phyloP scores from a whole-genome alignment of 2,888 invertebrate genomes.

The Dryocosmus kuriphilus region DNA sequence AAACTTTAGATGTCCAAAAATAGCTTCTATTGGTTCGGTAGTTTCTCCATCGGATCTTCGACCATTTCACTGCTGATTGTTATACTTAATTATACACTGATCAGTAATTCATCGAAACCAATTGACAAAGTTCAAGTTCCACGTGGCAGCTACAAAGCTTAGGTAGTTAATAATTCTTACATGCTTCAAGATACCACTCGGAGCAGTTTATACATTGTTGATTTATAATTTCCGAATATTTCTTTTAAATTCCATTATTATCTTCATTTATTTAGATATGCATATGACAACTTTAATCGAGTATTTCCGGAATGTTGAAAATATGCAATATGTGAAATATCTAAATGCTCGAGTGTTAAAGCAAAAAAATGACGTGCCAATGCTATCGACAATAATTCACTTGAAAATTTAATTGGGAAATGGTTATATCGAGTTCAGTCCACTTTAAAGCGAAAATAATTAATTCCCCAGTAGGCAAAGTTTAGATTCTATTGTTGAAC shows the following conservation, averaged over 20 bases:
- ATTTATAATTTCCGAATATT: no score
- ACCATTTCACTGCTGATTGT: slow-evolving; percentile 14
- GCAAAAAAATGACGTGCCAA: background rate
- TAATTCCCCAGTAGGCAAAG: background rate
- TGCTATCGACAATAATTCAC: background rate
- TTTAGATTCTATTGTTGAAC: background rate
- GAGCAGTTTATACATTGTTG: no score
- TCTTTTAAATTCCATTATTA: no score
- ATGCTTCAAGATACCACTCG: no score
- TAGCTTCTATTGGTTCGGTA: background rate
- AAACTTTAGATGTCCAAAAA: slow-evolving; percentile 10
- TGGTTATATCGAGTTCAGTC: background rate
- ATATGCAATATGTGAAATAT: background rate
- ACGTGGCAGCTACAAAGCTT: no score
- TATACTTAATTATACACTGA: slow-evolving; percentile 14
- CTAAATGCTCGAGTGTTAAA: background rate
- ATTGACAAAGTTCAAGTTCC: background rate
- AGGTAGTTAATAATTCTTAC: no score
- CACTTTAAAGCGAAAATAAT: background rate
- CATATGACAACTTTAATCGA: background rate
- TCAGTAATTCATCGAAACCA: slow-evolving; percentile 10
- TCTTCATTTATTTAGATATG: background rate
- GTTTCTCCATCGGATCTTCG: background rate
- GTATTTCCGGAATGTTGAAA: background rate
- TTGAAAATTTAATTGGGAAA: background rate